Conservation (phyloP, 2,113 vertebrate genomes). For the Synchiropus splendidus region DNA sequence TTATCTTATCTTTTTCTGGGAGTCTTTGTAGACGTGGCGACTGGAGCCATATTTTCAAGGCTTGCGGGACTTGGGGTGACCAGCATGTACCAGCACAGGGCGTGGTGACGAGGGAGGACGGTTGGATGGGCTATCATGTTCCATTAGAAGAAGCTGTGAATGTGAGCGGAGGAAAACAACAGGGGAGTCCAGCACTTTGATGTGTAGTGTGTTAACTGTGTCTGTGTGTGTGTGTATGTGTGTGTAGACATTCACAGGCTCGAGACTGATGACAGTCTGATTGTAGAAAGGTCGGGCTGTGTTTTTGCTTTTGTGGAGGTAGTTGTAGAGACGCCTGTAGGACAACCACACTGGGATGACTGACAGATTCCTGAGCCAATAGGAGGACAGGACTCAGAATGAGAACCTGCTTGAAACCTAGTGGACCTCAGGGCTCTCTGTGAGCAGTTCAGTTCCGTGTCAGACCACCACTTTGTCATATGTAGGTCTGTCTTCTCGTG, state of each 20-base stretch:
- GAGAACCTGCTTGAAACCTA: neutral
- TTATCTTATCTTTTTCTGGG: too few relatives aligned
- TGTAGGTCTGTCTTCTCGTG: neutral
- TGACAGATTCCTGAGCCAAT: constrained; percentile 20
- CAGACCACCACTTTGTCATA: too few relatives aligned
- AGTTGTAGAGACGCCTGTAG: constrained; percentile 68
- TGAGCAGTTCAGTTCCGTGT: constrained; percentile 1
- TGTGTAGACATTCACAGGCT: constrained; percentile 56
- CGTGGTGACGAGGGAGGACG: too few relatives aligned
- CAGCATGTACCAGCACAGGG: too few relatives aligned
- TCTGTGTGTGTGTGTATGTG: constrained; percentile 10
- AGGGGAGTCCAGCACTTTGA: constrained; percentile 31
- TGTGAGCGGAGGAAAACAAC: constrained; percentile 6
- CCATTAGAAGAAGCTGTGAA: neutral
- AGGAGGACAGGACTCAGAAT: constrained; percentile 4
- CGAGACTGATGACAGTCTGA: constrained; percentile 46
- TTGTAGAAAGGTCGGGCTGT: constrained; percentile 27
- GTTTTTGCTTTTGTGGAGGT: constrained; percentile 84
- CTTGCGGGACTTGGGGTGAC: too few relatives aligned
- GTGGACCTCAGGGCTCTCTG: neutral
- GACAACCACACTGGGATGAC: constrained; percentile 19
- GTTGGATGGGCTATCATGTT: too few relatives aligned
- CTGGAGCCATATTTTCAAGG: too few relatives aligned
- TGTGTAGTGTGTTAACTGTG: constrained; percentile 13
- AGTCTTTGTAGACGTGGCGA: too few relatives aligned